Evolutionary conservation across 1,140 invertebrate genomes (phyloP), one percentile per base, ranked within the genome.

Genomic region (Daktulosphaira vitifoliae): DNA sequence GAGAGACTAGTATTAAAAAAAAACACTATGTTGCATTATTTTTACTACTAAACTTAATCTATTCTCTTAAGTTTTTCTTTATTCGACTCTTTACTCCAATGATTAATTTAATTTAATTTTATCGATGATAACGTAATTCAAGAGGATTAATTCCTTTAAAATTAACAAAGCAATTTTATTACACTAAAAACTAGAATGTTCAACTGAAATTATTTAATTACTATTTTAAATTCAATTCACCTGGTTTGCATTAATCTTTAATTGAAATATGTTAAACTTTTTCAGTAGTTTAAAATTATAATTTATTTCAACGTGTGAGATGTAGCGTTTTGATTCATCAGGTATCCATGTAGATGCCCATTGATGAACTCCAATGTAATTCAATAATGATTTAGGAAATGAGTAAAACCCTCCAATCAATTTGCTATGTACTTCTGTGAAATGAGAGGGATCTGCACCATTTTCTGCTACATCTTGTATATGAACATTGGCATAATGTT

Each of bases 391-490:
- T 37, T 39, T 1, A 79, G 75, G 1, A 78, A 20, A 26, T 1
- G 48, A 26, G n/a, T 65, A 65, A 11, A 38, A 73, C 26, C 83
- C 80, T 23, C 79, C 69, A 38, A 89, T 69, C 69, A 86, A 73
- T 33, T 78, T 72, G 18, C 81, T 75, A 69, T 95, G 91, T 0
- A 95, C 79, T 0, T 84, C 80, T 53, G 80, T 80, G 11, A 96
- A 76, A 73, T 95, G 92, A 0, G 85, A 84, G 1, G 86, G 77
- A 72, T 96, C 92, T 0, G 90, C 88, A 0, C 90, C 92, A 71
- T 96, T 96, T 75, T 95, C 91, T 1, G 91, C 90, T 46, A 95
- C 89, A 71, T 95, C 92, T 86, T 84, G 84, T 69, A 87, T 82
- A 69, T 88, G 86, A 69, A 82, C 82, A 66, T 81, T 85, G 44